These are phyloP conservation scores for Lysandra coridon DNA, from an alignment of 2,888 invertebrate genomes.

Conservation along the genomic window DNA sequence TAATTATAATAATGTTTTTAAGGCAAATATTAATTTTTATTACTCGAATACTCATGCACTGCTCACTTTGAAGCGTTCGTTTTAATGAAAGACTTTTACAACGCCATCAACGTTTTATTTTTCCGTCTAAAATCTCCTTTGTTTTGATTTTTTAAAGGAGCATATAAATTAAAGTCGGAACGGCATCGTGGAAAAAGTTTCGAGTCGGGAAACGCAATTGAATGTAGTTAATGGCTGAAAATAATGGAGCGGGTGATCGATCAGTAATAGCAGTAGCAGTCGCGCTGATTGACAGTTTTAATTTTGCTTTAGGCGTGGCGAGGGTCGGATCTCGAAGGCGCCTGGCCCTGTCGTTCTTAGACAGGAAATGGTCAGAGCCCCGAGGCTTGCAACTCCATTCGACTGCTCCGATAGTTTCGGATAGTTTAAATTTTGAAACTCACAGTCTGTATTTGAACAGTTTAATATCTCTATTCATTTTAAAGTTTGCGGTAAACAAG, in stretches of 20 bases:
- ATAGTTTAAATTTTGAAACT: constrained; percentile 37
- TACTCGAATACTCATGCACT: constrained; percentile 54
- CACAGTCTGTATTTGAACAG: constrained; percentile 36
- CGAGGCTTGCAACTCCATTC: constrained; percentile 41
- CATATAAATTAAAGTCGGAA: constrained; percentile 27
- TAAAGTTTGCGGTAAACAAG: background rate
- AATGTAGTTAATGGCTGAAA: constrained; percentile 70
- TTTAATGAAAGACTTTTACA: constrained; percentile 40
- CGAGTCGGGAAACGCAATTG: constrained; percentile 60
- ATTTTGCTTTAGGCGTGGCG: constrained; percentile 48
- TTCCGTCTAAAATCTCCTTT: constrained; percentile 34
- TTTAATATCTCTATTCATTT: constrained; percentile 16
- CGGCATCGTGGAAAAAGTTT: constrained; percentile 10
- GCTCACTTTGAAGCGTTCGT: constrained; percentile 59
- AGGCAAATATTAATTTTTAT: constrained; percentile 76
- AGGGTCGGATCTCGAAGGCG: constrained; percentile 46
- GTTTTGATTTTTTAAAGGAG: constrained; percentile 35
- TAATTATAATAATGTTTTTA: constrained; percentile 72
- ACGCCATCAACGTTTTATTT: constrained; percentile 38
- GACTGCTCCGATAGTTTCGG: constrained; percentile 42
- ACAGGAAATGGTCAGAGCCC: constrained; percentile 50
- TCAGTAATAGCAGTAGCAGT: constrained; percentile 60
- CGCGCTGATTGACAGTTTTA: constrained; percentile 73
- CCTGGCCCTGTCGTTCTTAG: constrained; percentile 49
- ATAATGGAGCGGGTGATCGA: constrained; percentile 69